phyloP scores from a whole-genome alignment of 2,888 invertebrate genomes.

The Eilema depressum region DNA sequence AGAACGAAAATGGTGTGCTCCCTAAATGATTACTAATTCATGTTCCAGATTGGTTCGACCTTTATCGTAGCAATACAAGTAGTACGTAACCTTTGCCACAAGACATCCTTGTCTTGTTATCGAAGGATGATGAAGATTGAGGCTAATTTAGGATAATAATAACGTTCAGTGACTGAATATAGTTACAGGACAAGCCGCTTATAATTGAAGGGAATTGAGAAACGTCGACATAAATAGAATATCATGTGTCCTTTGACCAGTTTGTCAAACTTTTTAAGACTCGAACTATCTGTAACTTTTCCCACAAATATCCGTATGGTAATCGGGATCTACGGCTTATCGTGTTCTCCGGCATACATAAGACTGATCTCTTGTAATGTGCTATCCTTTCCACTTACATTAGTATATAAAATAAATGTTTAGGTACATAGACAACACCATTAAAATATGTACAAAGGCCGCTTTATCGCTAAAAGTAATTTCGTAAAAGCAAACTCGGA shows the following conservation, averaged over 20 bases:
- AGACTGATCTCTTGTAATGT: no score
- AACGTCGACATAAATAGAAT: no score
- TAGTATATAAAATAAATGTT: neutral
- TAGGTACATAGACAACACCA: neutral
- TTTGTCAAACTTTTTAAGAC: no score
- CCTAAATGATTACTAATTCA: slow-evolving; percentile 8
- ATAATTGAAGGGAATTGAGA: no score
- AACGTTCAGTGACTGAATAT: neutral
- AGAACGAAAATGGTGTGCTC: neutral
- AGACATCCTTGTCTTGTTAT: neutral
- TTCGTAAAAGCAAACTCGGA: neutral
- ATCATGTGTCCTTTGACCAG: no score
- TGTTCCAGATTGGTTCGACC: neutral
- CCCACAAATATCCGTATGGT: no score
- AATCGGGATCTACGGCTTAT: no score
- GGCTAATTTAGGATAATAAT: neutral
- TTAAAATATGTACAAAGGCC: neutral
- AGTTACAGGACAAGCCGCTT: neutral
- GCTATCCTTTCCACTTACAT: no score
- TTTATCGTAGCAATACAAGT: neutral
- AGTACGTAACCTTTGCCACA: slow-evolving; percentile 1
- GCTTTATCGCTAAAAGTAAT: neutral
- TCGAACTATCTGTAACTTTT: no score
- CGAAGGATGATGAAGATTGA: slow-evolving; percentile 8
- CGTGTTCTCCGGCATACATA: no score